These are phyloP conservation scores for Danio tinwini DNA, from an alignment of 2,797 vertebrate genomes.

Conservation along the genomic window DNA sequence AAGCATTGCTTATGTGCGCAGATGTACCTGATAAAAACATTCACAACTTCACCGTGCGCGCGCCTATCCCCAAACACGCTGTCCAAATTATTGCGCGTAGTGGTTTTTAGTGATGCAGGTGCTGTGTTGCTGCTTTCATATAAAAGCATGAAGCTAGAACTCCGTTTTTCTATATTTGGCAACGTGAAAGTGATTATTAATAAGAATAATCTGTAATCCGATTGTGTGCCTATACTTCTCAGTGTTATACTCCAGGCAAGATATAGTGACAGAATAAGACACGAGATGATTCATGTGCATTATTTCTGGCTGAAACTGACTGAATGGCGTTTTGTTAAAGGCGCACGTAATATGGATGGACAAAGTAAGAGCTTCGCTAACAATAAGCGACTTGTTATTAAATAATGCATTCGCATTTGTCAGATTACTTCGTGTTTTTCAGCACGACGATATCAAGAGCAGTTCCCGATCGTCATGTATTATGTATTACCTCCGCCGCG, in stretches of 20 bases:
- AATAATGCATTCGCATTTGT: conserved; percentile 78
- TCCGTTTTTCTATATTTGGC: not conserved
- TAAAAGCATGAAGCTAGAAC: conserved; percentile 9
- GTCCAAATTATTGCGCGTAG: conserved; percentile 5
- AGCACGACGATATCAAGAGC: conserved; percentile 51
- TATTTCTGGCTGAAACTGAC: conserved; percentile 26
- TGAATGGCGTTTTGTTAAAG: conserved; percentile 48
- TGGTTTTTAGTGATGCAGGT: conserved; percentile 10
- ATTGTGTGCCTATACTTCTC: not conserved
- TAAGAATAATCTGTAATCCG: not conserved
- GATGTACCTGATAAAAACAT: conserved; percentile 6
- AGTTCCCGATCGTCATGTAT: conserved; percentile 66
- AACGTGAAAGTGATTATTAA: not conserved
- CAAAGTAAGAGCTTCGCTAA: conserved; percentile 70
- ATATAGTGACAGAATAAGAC: conserved; percentile 4
- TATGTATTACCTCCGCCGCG: conserved; percentile 57
- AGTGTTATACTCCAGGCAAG: not conserved
- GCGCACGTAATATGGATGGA: conserved; percentile 42
- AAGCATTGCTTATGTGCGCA: not conserved
- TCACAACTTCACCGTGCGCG: conserved; percentile 30
- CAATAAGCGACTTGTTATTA: conserved; percentile 73
- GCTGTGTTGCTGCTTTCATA: not conserved
- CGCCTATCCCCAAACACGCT: not conserved
- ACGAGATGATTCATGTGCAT: conserved; percentile 2
- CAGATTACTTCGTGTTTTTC: conserved; percentile 72